A percentile compares a stretch with the other conserved stretches of the same genome.
Evolutionary conservation across 2,113 vertebrate genomes (phyloP).

Genomic region (Gallinago jamesoni): DNA sequence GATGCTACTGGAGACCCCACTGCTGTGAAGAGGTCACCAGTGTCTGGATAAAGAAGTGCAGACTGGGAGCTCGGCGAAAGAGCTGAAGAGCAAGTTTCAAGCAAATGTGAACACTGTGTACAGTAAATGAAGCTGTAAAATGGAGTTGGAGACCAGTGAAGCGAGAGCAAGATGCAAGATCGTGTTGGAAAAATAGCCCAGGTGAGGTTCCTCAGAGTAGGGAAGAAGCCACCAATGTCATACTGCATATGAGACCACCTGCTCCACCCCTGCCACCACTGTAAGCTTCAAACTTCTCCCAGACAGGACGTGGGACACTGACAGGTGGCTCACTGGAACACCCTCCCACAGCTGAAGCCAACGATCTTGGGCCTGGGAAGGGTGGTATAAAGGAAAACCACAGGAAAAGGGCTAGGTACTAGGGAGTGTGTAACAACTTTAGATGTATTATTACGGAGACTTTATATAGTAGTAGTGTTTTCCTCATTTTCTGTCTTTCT

Average conservation of each 20-base stretch:
- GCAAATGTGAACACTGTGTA: neutral
- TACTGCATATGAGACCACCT: neutral
- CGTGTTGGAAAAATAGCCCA: neutral
- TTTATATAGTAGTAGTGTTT: neutral
- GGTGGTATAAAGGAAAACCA: neutral
- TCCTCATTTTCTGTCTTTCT: neutral
- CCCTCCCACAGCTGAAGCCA: neutral
- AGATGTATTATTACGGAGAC: neutral
- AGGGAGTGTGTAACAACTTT: neutral
- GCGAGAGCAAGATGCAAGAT: neutral
- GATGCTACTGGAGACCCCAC: neutral
- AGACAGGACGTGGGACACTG: neutral
- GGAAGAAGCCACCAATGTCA: neutral
- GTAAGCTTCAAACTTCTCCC: neutral
- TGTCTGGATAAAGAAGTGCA: neutral
- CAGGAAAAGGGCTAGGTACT: neutral
- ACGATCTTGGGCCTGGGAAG: neutral
- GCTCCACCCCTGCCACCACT: neutral
- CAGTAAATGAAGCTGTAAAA: neutral
- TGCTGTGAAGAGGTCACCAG: neutral
- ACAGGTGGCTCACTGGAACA: fast-evolving
- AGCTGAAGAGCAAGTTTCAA: neutral
- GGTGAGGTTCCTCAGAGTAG: neutral
- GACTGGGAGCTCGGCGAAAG: neutral
- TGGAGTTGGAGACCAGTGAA: neutral